Evolutionary conservation across 2,113 vertebrate species (phyloP), one percentile per base, ranked within the genome.

Genomic region (Barbus barbus): DNA sequence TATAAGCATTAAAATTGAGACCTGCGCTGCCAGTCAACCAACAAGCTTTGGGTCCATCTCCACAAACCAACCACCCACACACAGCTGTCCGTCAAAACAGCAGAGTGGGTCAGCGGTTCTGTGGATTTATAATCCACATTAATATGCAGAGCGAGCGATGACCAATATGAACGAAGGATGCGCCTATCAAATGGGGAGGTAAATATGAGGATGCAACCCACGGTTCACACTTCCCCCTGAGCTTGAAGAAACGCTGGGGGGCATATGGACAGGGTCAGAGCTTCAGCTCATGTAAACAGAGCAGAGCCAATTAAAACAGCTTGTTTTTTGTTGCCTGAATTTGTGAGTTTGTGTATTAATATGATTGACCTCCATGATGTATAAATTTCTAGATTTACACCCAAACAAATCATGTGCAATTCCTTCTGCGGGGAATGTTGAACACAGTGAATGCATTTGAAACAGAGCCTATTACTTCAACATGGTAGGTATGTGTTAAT

Each of bases 1-100:
- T 81, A 89, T 85, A 71, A 56, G 48, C 41, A 81, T 87, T 89
- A 83, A 85, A 83, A 88, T 78, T 78, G 13, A 79, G 78, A 78
- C 82, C 83, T 73, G 81, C 48, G 44, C 85, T 84, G 77, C 60
- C 85, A 84, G 67, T 36, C 58, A 73, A 69, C 53, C 74, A 60
- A 53, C 79, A 65, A 72, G 60, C 60, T 63, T 26, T 53, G 24
- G 46, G 24, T 76, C 9, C 76, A 76, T 72, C 33, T 51, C 61
- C 61, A 67, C 26, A 31, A 81, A 31, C 61, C 60, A 48, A 31
- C 74, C 78, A 77, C 81, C 80, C 80, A 44, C 72, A 63, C 48
- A 72, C 82, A 51, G 71, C 76, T 86, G 84, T 86, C 84, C 77
- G 12, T 88, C 87, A 84, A 65, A 82, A 51, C n/a, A n/a, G n/a